Evolutionary conservation across 2,888 invertebrate genomes (phyloP), one percentile per base, ranked within the genome.

Genomic region (Tenthredo mesomela): DNA sequence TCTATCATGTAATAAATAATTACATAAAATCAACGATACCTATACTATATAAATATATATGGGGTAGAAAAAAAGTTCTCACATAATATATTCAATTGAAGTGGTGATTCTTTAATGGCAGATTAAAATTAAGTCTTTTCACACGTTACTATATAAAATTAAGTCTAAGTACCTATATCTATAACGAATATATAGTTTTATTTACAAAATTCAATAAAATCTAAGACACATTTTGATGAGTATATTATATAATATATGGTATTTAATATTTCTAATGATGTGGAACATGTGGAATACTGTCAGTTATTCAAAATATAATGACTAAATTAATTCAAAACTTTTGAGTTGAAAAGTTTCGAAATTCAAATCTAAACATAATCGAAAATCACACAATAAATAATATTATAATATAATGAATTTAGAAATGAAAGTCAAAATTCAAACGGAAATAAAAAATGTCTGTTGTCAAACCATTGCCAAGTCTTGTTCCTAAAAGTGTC

Each of bases 391-490:
- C 7, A 33, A 70, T 29, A 70, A 70, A 70, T 70, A 70, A 70
- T 0, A 3, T 18, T 33, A 37, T 70, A 70, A 25, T 67, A 67
- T 67, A 67, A 67, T 18, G 6, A 37, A 37, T 37, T 70, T 9
- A 54, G 6, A 25, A 9, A 21, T 18, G 2, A 29, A 29, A 54
- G 29, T 77, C 50, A 77, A 77, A 54, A 80, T 61, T 80, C 37
- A 29, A 80, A 61, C 4, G 58, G 58, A 40, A 12, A 21, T 10
- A 82, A 58, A 21, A 82, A 82, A 67, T 82, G 29, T 18, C 33
- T 43, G 47, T 82, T 65, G 67, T 82, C 82, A 21, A 82, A 82
- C 82, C 82, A 82, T 7, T 82, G 82, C 82, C 82, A 82, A 10
- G 82, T 82, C 47, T 82, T 82, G 47, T 82, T 82, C 18, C 47